Base-by-base conservation (phyloP, 2,113 vertebrate genomes). In the Elephas maximus region DNA sequence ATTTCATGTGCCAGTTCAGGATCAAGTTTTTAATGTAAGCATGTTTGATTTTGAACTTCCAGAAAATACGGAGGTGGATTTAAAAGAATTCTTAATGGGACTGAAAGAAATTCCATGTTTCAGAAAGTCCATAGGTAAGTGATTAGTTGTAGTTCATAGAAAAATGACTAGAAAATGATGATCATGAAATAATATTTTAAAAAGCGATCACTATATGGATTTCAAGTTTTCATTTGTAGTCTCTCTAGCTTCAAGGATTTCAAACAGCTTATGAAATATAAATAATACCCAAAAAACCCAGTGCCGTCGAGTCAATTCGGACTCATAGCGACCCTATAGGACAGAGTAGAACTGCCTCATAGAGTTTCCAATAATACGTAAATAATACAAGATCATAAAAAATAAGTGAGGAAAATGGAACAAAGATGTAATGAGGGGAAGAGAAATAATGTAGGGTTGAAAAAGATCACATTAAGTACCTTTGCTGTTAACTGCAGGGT, bases 11-110 rank as follows among this genome's bases (percentile, higher is more conserved):
- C 51, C 41, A 21, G 51, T 79, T 96, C 57, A 63, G 33, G 33
- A 44, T 57, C 78, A 79, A 26, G 12, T 69, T 93, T 95, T 80
- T 79, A 94, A 92, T 85, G 28, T 41, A n/a, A 87, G 11, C 17
- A n/a, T 92, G 51, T 90, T 96, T 88, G 30, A 83, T 87, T 97
- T 85, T 94, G 63, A 87, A 69, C 21, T 95, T 97, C 18, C 87
- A 98, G 96, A 95, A 62, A 62, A 93, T 62, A 73, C 48, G 44
- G 77, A 69, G 10, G 92, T 97, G 28, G 33, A 95, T 73, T 82
- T 97, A 93, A 95, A 97, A 83, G 97, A 97, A 48, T 96, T 97
- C 65, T 86, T 97, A 67, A 71, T 9, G 45, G 62, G 30, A 73
- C 48, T 97, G 45, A 93, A 85, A 41, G 37, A 88, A 83, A 97